phyloP scores from a whole-genome alignment of 2,888 invertebrate species.

The Drosophila pseudotalamancana region DNA sequence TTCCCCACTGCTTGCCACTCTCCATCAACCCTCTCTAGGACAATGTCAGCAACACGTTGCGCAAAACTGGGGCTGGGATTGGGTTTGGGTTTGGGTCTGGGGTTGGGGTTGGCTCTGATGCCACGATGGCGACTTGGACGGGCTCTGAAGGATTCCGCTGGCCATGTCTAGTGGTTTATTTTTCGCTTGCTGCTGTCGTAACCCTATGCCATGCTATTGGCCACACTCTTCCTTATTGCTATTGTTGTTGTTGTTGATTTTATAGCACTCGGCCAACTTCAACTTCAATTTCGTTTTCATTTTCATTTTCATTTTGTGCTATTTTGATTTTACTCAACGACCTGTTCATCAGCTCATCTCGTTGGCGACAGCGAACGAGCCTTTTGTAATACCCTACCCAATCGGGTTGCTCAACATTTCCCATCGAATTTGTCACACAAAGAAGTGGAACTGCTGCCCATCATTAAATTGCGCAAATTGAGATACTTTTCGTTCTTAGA shows the following conservation, averaged over 20 bases:
- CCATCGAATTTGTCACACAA: neutral
- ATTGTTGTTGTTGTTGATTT: slow-evolving; percentile 44
- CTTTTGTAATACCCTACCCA: neutral
- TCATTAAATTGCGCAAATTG: no score
- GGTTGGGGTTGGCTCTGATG: neutral
- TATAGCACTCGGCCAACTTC: slow-evolving; percentile 50
- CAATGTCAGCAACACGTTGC: slow-evolving; percentile 59
- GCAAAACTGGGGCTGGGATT: slow-evolving; percentile 11
- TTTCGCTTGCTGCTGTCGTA: slow-evolving; percentile 1
- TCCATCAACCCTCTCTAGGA: no score
- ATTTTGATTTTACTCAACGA: slow-evolving; percentile 54
- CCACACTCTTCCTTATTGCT: neutral
- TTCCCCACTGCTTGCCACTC: no score
- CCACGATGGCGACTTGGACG: neutral
- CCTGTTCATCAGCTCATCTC: slow-evolving; percentile 44
- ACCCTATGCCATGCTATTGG: slow-evolving; percentile 19
- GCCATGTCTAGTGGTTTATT: slow-evolving; percentile 24
- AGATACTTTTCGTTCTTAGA: no score
- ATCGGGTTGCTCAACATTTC: neutral
- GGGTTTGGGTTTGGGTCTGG: neutral
- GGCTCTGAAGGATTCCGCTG: neutral
- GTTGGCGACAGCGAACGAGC: slow-evolving; percentile 27
- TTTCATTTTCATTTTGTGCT: slow-evolving; percentile 54
- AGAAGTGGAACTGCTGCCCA: no score
- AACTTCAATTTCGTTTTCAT: slow-evolving; percentile 40